Percentiles rank a stretch among this genome's conserved stretches.
Evolutionary conservation across 2,113 vertebrate genomes (phyloP).

Genomic region (Chauna torquata): DNA sequence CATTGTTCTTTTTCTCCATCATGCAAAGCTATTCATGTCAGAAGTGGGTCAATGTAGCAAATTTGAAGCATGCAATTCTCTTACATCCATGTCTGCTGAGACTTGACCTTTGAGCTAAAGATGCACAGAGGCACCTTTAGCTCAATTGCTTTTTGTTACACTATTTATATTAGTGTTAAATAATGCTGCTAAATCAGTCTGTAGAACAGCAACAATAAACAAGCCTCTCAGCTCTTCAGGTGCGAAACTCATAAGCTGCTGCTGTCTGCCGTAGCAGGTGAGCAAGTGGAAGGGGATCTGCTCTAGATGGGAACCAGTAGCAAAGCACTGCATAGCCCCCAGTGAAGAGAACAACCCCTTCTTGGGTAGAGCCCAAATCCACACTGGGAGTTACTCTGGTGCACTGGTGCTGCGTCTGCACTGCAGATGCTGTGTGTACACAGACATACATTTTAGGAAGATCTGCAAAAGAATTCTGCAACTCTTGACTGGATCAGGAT

Average conservation of each 20-base stretch:
- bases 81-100: background rate
- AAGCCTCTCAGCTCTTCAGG: background rate
- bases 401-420: background rate
- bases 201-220: background rate
- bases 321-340: background rate
- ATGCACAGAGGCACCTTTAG: background rate
- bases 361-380: background rate
- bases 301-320: background rate
- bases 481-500: constrained; percentile 38
- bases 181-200: constrained; percentile 19
- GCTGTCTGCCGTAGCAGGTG: background rate
- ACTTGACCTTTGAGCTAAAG: background rate
- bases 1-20: background rate
- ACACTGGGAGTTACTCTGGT: background rate
- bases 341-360: background rate
- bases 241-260: background rate
- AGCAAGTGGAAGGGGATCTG: background rate
- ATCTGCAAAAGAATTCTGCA: constrained; percentile 33
- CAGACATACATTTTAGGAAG: background rate
- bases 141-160: background rate
- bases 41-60: background rate
- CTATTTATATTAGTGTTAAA: background rate
- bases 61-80: background rate
- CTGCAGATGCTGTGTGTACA: background rate
- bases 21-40: background rate